These are phyloP conservation scores for Peromyscus nudipes DNA, from an alignment of 2,797 vertebrate genomes.

Conservation along the genomic window DNA sequence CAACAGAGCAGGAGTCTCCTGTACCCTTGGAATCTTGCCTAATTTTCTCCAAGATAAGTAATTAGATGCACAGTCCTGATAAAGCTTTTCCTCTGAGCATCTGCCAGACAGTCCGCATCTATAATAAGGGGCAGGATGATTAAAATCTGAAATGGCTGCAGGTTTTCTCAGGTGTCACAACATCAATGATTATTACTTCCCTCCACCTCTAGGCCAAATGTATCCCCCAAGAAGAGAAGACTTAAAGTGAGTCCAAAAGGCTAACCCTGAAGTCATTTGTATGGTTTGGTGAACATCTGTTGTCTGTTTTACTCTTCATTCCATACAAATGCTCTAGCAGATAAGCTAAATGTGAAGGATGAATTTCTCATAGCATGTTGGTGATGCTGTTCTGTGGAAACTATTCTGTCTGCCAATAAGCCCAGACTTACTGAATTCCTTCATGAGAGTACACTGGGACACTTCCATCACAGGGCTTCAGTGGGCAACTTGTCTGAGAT, in stretches of 20 bases:
- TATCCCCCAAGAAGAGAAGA: conserved; percentile 32
- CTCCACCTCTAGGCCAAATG: not conserved
- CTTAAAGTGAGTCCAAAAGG: not conserved
- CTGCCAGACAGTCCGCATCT: conserved; percentile 66
- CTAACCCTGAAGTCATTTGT: not conserved
- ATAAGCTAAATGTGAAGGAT: conserved; percentile 15
- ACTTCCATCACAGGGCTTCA: not conserved
- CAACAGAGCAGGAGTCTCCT: conserved; percentile 71
- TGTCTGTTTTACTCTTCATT: conserved; percentile 14
- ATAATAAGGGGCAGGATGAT: conserved; percentile 61
- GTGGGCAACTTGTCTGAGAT: not conserved
- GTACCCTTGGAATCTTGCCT: conserved; percentile 77
- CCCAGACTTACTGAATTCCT: not conserved
- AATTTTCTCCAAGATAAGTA: conserved; percentile 77
- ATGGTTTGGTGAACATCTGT: conserved; percentile 9
- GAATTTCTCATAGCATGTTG: not conserved
- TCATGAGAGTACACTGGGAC: not conserved
- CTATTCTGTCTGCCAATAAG: not conserved
- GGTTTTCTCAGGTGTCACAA: conserved; percentile 57
- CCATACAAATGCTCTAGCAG: not conserved
- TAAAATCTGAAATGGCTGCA: conserved; percentile 69
- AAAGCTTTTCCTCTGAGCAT: conserved; percentile 65
- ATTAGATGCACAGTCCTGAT: conserved; percentile 71
- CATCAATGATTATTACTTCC: not conserved
- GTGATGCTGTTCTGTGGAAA: not conserved